Conservation (phyloP, 2,888 invertebrate genomes). For the Cheilosia grossa region DNA sequence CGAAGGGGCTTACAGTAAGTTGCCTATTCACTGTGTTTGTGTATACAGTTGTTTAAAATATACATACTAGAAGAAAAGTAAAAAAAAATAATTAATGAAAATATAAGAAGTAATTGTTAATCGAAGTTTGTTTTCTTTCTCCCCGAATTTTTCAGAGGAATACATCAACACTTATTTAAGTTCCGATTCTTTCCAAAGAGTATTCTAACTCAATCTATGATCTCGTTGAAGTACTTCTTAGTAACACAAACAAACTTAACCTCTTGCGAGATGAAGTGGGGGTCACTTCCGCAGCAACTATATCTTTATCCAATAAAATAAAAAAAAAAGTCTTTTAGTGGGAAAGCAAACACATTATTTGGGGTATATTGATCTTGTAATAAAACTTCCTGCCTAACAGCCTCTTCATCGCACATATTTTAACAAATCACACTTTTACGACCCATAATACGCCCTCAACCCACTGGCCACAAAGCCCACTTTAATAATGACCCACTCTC, state of each 20-base stretch:
- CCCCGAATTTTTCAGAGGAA: neutral
- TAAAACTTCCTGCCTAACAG: neutral
- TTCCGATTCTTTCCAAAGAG: no score
- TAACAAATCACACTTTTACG: slow-evolving; percentile 1
- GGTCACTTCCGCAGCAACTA: neutral
- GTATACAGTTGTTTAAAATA: slow-evolving; percentile 49
- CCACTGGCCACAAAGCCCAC: slow-evolving; percentile 4
- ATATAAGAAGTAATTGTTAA: slow-evolving; percentile 60
- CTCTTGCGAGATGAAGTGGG: no score
- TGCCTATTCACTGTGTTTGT: slow-evolving; percentile 56
- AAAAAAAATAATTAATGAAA: slow-evolving; percentile 22
- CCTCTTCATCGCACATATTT: neutral
- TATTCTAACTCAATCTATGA: no score
- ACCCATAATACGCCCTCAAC: neutral
- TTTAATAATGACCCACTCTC: slow-evolving; percentile 16
- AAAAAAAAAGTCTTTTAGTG: neutral
- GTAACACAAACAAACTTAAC: no score
- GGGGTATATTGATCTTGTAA: neutral
- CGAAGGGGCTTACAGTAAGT: slow-evolving; percentile 53
- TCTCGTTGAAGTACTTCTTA: no score
- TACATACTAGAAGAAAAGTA: neutral
- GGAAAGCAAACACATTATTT: neutral
- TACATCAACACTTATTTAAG: no score
- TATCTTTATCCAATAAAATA: neutral
- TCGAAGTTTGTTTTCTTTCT: neutral